phyloP scores from a whole-genome alignment of 2,797 vertebrate species.

The Pangasius larnaudii region DNA sequence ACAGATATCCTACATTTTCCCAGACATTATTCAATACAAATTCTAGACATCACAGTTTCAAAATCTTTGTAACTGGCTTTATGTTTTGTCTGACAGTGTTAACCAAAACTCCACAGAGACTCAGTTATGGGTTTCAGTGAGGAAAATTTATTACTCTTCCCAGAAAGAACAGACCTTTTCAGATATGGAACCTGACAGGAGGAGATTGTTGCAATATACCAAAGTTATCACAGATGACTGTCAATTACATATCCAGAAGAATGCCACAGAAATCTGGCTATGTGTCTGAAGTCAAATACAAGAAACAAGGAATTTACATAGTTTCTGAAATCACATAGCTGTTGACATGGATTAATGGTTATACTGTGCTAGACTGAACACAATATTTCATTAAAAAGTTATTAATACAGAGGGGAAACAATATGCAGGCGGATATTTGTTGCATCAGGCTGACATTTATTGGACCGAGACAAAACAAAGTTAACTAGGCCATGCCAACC shows the following conservation, averaged over 20 bases:
- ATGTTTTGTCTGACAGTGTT: neutral
- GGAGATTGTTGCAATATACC: neutral
- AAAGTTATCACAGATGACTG: neutral
- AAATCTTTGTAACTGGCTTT: constrained; percentile 4
- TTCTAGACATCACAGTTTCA: neutral
- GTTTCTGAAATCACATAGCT: neutral
- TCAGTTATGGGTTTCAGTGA: neutral
- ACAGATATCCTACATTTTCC: neutral
- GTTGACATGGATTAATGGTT: constrained; percentile 19
- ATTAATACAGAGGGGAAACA: constrained; percentile 11
- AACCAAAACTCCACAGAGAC: neutral
- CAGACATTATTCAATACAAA: neutral
- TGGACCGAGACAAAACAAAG: constrained; percentile 1
- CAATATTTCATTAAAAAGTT: constrained; percentile 22
- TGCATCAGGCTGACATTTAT: constrained; percentile 28
- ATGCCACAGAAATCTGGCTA: neutral
- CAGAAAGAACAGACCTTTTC: neutral
- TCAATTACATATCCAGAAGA: too few relatives aligned
- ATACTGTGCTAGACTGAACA: neutral
- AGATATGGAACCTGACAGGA: neutral
- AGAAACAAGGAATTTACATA: neutral
- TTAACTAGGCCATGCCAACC: constrained; percentile 19
- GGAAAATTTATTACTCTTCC: neutral
- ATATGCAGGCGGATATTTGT: neutral
- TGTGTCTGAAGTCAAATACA: neutral